These are phyloP conservation scores for Origma solitaria DNA, from an alignment of 2,113 vertebrate genomes.

Conservation along the genomic window DNA sequence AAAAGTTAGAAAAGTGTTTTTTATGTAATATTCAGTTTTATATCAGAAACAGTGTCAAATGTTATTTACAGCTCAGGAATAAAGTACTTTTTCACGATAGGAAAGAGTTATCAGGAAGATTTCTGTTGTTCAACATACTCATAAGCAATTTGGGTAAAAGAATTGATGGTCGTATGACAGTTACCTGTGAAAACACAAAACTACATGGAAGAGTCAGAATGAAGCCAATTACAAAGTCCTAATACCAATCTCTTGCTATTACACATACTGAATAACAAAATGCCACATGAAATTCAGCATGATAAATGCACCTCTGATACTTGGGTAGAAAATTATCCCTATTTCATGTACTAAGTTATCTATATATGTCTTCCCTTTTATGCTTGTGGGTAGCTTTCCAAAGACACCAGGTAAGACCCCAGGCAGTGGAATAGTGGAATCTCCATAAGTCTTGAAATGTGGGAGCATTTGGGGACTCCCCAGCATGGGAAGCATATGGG, in stretches of 20 bases:
- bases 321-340: background rate
- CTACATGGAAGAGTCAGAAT: background rate
- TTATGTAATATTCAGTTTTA: background rate
- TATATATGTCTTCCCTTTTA: background rate
- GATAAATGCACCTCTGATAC: background rate
- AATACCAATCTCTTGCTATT: background rate
- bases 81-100: background rate
- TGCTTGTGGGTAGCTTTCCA: background rate
- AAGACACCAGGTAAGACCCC: background rate
- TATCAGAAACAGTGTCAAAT: background rate
- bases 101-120: background rate
- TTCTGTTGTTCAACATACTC: background rate
- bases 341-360: background rate
- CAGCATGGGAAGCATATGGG: background rate
- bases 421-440: accelerated
- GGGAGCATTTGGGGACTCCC: accelerated
- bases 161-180: background rate
- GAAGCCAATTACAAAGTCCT: background rate
- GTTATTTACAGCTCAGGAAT: background rate
- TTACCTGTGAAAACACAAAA: background rate
- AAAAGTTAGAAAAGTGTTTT: background rate
- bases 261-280: background rate
- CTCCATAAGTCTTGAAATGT: background rate
- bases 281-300: background rate
- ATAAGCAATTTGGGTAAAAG: background rate